Evolutionary conservation across 2,113 vertebrate genomes (phyloP).

Genomic region (Aplodontia rufa): DNA sequence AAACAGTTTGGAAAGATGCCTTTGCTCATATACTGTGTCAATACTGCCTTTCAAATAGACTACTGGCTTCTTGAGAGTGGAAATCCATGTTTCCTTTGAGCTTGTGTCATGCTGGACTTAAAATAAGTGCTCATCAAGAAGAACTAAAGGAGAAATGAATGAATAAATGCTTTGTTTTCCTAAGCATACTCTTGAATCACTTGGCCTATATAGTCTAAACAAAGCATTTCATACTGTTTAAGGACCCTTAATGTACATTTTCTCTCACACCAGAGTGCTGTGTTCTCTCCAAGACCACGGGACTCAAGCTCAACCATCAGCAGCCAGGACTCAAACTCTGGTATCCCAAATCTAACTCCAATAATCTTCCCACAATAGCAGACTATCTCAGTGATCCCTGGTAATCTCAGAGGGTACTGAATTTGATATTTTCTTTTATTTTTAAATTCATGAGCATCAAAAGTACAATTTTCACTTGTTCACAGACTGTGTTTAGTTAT

Average conservation of each 20-base stretch:
- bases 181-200: not conserved
- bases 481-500: conserved; percentile 78
- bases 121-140: not conserved
- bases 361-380: conserved; percentile 25
- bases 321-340: not conserved
- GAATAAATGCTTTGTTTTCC: not conserved
- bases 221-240: conserved; percentile 10
- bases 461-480: conserved; percentile 67
- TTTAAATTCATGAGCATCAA: conserved; percentile 42
- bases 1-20: not conserved
- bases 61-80: not conserved
- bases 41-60: not conserved
- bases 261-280: not conserved
- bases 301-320: not conserved
- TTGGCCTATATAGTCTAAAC: not conserved
- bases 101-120: not conserved
- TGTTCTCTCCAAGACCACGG: not conserved
- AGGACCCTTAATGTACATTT: not conserved
- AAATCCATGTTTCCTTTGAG: not conserved
- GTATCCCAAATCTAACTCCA: not conserved
- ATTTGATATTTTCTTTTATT: conserved; percentile 64
- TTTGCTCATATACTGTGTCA: not conserved
- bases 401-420: conserved; percentile 37
- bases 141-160: not conserved
- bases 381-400: not conserved